phyloP scores from a whole-genome alignment of 2,888 invertebrate genomes.

The Theretra japonica region DNA sequence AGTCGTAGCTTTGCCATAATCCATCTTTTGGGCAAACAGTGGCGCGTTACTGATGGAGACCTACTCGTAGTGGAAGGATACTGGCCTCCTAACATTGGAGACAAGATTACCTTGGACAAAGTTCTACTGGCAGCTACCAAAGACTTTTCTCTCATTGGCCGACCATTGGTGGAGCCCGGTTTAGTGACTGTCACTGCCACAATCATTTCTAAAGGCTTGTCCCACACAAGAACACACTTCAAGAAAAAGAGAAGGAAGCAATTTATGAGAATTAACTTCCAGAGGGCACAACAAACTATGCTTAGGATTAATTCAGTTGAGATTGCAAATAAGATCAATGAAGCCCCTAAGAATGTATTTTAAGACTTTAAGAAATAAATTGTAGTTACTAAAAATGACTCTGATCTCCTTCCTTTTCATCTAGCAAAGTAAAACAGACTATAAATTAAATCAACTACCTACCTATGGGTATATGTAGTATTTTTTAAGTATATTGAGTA shows the following conservation, averaged over 20 bases:
- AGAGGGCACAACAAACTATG: conserved; percentile 88
- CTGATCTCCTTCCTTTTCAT: background rate
- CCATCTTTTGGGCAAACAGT: conserved; percentile 92
- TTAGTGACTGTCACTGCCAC: conserved; percentile 91
- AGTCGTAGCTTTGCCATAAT: conserved; percentile 92
- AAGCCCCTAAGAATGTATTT: conserved; percentile 66
- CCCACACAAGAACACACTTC: conserved; percentile 91
- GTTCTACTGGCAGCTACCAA: conserved; percentile 91
- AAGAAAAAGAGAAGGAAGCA: conserved; percentile 91
- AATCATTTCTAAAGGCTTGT: conserved; percentile 92
- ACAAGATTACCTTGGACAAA: conserved; percentile 92
- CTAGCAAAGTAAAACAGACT: no score
- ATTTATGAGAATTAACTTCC: conserved; percentile 89
- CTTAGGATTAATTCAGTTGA: conserved; percentile 90
- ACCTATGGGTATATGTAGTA: no score
- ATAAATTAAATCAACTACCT: no score
- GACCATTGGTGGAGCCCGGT: conserved; percentile 90
- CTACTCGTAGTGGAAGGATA: conserved; percentile 92
- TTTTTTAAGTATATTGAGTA: no score
- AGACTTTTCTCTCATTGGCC: conserved; percentile 93
- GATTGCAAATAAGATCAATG: conserved; percentile 83
- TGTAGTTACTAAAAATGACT: conserved; percentile 6
- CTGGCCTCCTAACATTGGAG: conserved; percentile 93
- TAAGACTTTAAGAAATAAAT: conserved; percentile 38
- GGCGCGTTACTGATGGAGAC: conserved; percentile 94